phyloP scores from a whole-genome alignment of 2,113 vertebrate species.

The Nothoprocta perdicaria region DNA sequence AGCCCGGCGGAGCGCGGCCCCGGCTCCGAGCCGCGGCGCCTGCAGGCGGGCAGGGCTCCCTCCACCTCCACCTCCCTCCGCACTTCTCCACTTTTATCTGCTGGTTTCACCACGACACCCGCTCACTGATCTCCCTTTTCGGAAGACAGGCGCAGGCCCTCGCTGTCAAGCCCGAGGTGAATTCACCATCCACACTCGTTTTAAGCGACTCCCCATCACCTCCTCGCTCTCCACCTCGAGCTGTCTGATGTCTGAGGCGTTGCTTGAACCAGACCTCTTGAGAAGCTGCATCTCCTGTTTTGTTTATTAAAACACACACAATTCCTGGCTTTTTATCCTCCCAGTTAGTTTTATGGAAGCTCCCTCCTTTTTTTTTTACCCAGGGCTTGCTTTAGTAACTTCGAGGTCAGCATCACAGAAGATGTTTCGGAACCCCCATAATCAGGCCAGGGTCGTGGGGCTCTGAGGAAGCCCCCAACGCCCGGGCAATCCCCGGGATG shows the following conservation, averaged over 20 bases:
- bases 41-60: neutral
- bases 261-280: neutral
- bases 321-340: neutral
- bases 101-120: neutral
- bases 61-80: neutral
- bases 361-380: neutral
- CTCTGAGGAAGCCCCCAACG: neutral
- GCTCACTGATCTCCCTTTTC: constrained; percentile 21
- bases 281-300: neutral
- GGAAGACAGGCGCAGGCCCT: neutral
- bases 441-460: neutral
- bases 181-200: neutral
- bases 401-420: neutral
- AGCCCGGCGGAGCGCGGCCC: neutral
- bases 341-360: neutral
- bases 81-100: neutral
- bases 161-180: neutral
- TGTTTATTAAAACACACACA: neutral
- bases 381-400: neutral
- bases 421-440: neutral
- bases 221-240: neutral
- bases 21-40: constrained; percentile 36
- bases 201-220: neutral
- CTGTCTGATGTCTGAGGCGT: neutral
- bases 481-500: neutral